Conservation (phyloP, 1,140 invertebrate genomes). For the Ceratosolen solmsi region DNA sequence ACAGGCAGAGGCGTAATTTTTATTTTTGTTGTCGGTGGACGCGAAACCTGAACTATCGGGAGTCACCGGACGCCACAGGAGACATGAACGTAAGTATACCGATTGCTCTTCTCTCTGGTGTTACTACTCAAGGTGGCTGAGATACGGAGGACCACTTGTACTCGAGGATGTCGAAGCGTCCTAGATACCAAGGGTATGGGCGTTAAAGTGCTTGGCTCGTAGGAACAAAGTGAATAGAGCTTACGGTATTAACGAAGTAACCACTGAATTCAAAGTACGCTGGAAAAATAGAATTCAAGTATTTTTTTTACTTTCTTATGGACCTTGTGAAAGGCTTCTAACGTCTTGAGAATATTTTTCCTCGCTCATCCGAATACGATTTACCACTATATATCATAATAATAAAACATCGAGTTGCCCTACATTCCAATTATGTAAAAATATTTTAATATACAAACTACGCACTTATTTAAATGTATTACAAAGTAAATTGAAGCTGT, state of each 20-base stretch:
- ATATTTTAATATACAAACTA: no score
- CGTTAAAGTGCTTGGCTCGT: not conserved
- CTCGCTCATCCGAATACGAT: not conserved
- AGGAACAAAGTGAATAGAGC: not conserved
- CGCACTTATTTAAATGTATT: no score
- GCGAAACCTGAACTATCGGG: not conserved
- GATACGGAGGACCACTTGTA: not conserved
- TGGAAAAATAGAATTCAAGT: not conserved
- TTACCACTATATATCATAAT: not conserved
- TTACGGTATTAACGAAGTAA: not conserved
- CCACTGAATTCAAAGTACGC: not conserved
- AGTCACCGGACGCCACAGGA: not conserved
- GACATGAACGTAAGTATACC: slow-evolving; percentile 36
- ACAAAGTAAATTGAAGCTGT: no score
- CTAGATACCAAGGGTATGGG: not conserved
- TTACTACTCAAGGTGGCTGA: no score
- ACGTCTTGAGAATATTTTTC: not conserved
- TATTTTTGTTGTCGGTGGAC: not conserved
- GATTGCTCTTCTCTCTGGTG: not conserved
- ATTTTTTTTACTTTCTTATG: not conserved
- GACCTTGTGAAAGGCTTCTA: not conserved
- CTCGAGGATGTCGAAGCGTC: not conserved
- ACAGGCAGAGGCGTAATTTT: not conserved
- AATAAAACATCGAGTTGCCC: no score
- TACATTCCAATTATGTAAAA: no score